phyloP scores from a whole-genome alignment of 35 echinoderm and acorn worm genomes.

The Ophiothrix spiculata region DNA sequence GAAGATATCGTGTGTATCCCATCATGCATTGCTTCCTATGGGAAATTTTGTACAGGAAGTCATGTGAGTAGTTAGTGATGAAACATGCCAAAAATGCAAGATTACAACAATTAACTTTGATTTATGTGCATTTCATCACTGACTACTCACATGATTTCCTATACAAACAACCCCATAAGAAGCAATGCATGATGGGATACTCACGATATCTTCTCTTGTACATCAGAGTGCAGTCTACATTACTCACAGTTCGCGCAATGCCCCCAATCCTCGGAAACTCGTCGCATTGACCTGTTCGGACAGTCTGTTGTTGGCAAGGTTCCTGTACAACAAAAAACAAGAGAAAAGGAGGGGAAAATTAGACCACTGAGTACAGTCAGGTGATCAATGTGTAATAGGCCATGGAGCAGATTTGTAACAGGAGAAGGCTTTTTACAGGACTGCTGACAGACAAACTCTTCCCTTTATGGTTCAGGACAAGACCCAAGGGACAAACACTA shows the following conservation, averaged over 20 bases:
- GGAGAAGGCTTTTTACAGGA: constrained; percentile 1
- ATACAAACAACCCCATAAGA: no score
- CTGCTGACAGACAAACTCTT: not conserved
- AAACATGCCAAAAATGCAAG: not conserved
- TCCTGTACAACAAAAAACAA: not conserved
- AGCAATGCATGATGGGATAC: not conserved
- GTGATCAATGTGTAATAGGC: constrained; percentile 6
- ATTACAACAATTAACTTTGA: not conserved
- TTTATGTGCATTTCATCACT: not conserved
- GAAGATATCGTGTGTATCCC: no score
- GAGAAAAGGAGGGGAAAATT: not conserved
- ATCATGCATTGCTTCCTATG: no score
- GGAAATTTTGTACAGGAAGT: not conserved
- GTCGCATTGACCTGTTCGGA: constrained; percentile 3
- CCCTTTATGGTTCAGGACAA: not conserved
- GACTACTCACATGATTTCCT: no score
- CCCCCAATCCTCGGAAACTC: not conserved
- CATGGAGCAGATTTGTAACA: not conserved
- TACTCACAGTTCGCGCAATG: not conserved
- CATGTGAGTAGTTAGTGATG: not conserved
- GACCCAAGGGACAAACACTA: not conserved
- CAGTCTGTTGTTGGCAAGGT: not conserved
- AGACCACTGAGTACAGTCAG: not conserved
- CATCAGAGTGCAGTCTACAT: not conserved
- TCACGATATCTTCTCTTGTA: not conserved